Conservation (phyloP, 2,888 invertebrate genomes). For the Seira musarum region DNA sequence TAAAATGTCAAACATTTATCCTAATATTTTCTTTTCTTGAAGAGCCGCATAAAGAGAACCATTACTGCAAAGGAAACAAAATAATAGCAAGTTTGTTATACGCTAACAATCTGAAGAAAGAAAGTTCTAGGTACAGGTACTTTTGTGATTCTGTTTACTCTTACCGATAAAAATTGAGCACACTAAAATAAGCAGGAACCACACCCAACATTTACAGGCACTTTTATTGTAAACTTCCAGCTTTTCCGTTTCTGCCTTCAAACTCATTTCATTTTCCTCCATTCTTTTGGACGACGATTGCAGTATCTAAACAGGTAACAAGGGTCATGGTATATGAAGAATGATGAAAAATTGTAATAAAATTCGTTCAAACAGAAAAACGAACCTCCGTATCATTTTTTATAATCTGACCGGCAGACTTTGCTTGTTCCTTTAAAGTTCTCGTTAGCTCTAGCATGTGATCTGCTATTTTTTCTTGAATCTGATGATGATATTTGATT, state of each 20-base stretch:
- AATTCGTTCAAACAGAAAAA: neutral
- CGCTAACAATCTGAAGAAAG: too few species aligned
- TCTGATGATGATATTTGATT: constrained; percentile 88
- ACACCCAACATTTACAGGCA: constrained; percentile 96
- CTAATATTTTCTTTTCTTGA: constrained; percentile 78
- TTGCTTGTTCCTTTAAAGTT: constrained; percentile 91
- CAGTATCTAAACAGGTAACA: constrained; percentile 76
- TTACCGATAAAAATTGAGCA: constrained; percentile 90
- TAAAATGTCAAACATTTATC: neutral
- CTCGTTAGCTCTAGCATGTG: constrained; percentile 93
- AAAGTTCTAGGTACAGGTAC: neutral
- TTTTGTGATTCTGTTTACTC: constrained; percentile 71
- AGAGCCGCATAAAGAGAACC: constrained; percentile 94
- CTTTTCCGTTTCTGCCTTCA: constrained; percentile 86
- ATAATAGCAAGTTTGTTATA: too few species aligned
- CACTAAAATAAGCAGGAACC: constrained; percentile 90
- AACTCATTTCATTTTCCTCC: constrained; percentile 83
- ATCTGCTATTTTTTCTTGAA: constrained; percentile 94
- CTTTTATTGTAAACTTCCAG: constrained; percentile 88
- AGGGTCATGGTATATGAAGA: too few species aligned
- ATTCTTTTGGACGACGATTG: constrained; percentile 84
- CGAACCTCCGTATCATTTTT: constrained; percentile 88
- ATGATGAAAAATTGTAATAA: too few species aligned
- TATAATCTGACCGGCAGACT: constrained; percentile 91
- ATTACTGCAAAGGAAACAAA: constrained; percentile 79